Conservation (phyloP, 2,888 invertebrate species). For the Tenthredo notha region DNA sequence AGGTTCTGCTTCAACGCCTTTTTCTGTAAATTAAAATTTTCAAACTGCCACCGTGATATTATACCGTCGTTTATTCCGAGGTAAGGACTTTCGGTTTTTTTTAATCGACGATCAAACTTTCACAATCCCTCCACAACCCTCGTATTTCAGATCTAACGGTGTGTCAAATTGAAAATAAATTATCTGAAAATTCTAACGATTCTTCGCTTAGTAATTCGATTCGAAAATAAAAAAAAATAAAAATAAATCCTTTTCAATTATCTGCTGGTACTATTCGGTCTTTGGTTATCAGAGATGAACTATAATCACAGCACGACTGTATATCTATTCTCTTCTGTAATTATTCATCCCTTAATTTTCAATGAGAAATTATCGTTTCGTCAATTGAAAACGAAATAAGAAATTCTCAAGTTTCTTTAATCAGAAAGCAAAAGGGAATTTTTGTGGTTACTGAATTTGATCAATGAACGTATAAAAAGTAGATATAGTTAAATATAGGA, state of each 20-base stretch:
- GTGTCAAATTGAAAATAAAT: background rate
- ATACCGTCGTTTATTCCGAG: background rate
- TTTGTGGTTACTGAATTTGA: background rate
- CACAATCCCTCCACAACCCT: background rate
- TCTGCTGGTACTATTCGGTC: background rate
- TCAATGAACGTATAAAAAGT: background rate
- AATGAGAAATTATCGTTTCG: background rate
- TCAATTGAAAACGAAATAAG: background rate
- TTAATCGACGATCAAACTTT: slow-evolving; percentile 10
- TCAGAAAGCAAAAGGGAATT: no score
- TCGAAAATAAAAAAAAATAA: background rate
- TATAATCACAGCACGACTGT: background rate
- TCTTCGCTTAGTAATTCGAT: background rate
- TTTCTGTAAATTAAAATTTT: slow-evolving; percentile 4
- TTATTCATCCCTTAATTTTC: background rate
- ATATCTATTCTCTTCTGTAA: background rate
- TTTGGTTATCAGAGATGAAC: background rate
- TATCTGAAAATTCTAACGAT: background rate
- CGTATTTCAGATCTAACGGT: background rate
- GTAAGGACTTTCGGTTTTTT: background rate
- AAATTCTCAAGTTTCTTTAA: no score
- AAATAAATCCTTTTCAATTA: background rate
- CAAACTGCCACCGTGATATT: background rate
- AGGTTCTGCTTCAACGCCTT: background rate
- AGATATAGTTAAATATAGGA: background rate